phyloP scores from a whole-genome alignment of 2,113 vertebrate species.

The Psammodynastes pulverulentus region DNA sequence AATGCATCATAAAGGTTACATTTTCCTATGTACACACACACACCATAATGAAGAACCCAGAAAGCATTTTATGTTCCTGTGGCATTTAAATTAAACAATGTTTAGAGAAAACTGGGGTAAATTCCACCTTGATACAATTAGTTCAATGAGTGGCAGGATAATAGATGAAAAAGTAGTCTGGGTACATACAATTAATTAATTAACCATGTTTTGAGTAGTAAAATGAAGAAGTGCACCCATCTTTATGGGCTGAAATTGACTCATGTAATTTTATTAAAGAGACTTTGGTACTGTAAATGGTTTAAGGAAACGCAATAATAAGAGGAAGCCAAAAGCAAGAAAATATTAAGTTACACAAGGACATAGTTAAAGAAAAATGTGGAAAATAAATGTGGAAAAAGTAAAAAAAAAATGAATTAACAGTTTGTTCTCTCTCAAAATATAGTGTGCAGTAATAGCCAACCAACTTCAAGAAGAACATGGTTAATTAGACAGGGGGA shows the following conservation, averaged over 20 bases:
- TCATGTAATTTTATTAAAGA: neutral
- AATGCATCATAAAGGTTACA: neutral
- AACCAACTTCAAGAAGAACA: constrained; percentile 21
- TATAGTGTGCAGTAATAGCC: constrained; percentile 10
- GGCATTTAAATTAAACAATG: neutral
- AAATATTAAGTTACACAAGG: constrained; percentile 15
- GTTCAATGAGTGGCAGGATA: constrained; percentile 5
- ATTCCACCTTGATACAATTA: constrained; percentile 14
- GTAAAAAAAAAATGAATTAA: constrained; percentile 11
- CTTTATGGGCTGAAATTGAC: constrained; percentile 1
- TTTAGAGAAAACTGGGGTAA: constrained; percentile 7
- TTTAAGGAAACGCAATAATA: neutral
- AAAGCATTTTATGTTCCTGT: constrained; percentile 9
- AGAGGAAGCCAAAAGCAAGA: constrained; percentile 13
- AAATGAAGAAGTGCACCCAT: neutral
- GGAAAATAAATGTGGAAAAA: neutral
- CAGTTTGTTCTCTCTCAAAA: constrained; percentile 19
- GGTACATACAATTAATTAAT: constrained; percentile 24
- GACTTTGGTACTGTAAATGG: neutral
- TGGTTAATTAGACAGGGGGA: constrained; percentile 15
- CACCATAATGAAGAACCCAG: neutral
- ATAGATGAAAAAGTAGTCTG: constrained; percentile 12
- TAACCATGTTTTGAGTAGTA: constrained; percentile 19
- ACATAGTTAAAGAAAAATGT: constrained; percentile 11
- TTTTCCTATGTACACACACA: neutral